Evolutionary conservation across 2,888 invertebrate species (phyloP).

Genomic region (Polyommatus iphigenia): DNA sequence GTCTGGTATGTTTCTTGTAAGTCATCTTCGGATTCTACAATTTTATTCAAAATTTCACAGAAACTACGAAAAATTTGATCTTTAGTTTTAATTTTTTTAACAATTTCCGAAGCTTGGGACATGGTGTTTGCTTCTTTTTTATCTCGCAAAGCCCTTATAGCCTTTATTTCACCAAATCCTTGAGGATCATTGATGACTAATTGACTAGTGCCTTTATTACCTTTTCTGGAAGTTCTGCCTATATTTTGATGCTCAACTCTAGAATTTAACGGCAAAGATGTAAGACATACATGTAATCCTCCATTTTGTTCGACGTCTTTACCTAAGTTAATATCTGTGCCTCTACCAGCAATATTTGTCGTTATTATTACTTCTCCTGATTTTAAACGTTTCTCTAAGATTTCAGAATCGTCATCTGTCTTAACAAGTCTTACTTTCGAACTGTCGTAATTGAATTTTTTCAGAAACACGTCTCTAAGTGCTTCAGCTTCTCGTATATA

Average conservation of each 20-base stretch:
- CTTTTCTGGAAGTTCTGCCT: conserved; percentile 38
- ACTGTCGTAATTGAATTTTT: conserved; percentile 32
- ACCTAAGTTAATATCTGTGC: conserved; percentile 37
- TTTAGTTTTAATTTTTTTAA: conserved; percentile 34
- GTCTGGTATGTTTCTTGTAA: conserved; percentile 27
- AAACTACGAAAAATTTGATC: conserved; percentile 36
- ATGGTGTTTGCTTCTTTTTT: conserved; percentile 30
- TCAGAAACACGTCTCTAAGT: conserved; percentile 29
- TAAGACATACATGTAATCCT: conserved; percentile 38
- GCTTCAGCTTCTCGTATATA: conserved; percentile 37
- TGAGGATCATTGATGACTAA: conserved; percentile 30
- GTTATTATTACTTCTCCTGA: conserved; percentile 38
- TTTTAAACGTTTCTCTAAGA: conserved; percentile 33
- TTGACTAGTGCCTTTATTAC: conserved; percentile 38
- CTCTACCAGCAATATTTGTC: conserved; percentile 39
- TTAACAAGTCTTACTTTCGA: conserved; percentile 37
- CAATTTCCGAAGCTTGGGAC: conserved; percentile 16
- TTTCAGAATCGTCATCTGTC: conserved; percentile 35
- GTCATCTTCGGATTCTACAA: conserved; percentile 29
- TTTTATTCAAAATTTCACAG: conserved; percentile 32
- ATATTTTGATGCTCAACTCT: conserved; percentile 39
- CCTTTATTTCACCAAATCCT: conserved; percentile 21
- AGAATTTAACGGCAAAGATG: conserved; percentile 37
- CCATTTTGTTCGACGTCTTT: conserved; percentile 36
- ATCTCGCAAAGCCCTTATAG: conserved; percentile 29